Percentiles rank a stretch among this genome's conserved stretches.
phyloP scores from a whole-genome alignment of 2,797 vertebrate species.

The Spea hammondii region DNA sequence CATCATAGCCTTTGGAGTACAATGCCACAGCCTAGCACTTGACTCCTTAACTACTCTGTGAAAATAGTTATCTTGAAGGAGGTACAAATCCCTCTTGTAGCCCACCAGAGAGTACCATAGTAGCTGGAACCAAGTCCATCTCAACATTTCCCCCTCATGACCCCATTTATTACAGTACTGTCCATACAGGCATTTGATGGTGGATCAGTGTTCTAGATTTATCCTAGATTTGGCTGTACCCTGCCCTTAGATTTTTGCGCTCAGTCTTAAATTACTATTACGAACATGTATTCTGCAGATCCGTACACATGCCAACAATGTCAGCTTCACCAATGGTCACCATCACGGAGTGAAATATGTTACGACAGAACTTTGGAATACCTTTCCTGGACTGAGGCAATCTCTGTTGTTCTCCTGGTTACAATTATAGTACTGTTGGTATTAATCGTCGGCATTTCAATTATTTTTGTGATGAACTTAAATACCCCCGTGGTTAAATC shows the following conservation, averaged over 20 bases:
- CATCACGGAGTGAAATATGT: slow-evolving; percentile 67
- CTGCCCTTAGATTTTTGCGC: background rate
- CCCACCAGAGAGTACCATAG: too few species aligned
- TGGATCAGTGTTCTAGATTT: too few species aligned
- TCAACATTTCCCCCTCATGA: too few species aligned
- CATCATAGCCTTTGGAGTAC: too few species aligned
- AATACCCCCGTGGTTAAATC: slow-evolving; percentile 80
- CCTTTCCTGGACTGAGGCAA: slow-evolving; percentile 61
- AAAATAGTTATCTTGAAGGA: too few species aligned
- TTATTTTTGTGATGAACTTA: slow-evolving; percentile 70
- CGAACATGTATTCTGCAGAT: slow-evolving; percentile 55
- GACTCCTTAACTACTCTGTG: too few species aligned
- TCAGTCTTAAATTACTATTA: background rate
- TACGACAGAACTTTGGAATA: slow-evolving; percentile 63
- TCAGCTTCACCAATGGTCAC: slow-evolving; percentile 70
- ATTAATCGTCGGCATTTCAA: slow-evolving; percentile 57
- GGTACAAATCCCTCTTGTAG: too few species aligned
- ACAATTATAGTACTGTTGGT: slow-evolving; percentile 57
- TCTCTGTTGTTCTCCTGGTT: slow-evolving; percentile 63
- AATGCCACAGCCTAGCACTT: too few species aligned
- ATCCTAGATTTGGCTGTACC: too few species aligned
- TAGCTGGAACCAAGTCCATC: too few species aligned
- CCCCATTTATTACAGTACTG: background rate
- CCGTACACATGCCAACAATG: slow-evolving; percentile 65
- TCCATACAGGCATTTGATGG: too few species aligned